phyloP scores from a whole-genome alignment of 2,888 invertebrate genomes.

The Fabriciana adippe region DNA sequence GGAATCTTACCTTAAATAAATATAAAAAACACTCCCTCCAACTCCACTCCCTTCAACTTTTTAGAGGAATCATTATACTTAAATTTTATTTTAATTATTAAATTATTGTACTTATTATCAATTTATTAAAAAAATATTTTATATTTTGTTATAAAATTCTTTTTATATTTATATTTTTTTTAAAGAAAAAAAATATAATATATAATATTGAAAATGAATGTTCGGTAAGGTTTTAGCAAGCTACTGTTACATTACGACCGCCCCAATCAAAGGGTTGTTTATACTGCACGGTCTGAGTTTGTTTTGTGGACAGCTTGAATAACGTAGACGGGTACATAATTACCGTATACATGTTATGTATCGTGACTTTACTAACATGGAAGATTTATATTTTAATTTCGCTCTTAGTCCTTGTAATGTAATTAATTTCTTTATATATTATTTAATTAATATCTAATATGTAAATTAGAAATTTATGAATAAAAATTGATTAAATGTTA shows the following conservation, averaged over 20 bases:
- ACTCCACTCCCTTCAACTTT: background rate
- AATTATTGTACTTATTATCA: background rate
- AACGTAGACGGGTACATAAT: slow-evolving; percentile 14
- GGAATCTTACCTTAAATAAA: background rate
- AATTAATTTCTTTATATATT: background rate
- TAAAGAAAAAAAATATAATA: too few relatives aligned
- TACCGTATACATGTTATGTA: background rate
- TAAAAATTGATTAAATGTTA: too few relatives aligned
- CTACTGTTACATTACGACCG: slow-evolving; percentile 61
- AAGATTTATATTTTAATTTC: background rate
- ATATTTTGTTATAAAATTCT: too few relatives aligned
- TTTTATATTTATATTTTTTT: too few relatives aligned
- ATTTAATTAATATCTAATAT: background rate
- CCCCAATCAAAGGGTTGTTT: slow-evolving; percentile 58
- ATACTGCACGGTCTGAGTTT: slow-evolving; percentile 33
- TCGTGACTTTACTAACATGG: background rate
- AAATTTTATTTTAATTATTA: background rate
- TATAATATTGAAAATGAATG: too few relatives aligned
- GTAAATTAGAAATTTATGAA: too few relatives aligned
- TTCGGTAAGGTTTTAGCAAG: slow-evolving; percentile 50
- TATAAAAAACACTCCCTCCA: background rate
- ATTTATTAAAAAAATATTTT: too few relatives aligned
- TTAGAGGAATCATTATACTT: background rate
- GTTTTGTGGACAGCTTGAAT: slow-evolving; percentile 20
- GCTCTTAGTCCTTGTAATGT: background rate